phyloP scores from a whole-genome alignment of 2,888 invertebrate species.

The Brenthis daphne region DNA sequence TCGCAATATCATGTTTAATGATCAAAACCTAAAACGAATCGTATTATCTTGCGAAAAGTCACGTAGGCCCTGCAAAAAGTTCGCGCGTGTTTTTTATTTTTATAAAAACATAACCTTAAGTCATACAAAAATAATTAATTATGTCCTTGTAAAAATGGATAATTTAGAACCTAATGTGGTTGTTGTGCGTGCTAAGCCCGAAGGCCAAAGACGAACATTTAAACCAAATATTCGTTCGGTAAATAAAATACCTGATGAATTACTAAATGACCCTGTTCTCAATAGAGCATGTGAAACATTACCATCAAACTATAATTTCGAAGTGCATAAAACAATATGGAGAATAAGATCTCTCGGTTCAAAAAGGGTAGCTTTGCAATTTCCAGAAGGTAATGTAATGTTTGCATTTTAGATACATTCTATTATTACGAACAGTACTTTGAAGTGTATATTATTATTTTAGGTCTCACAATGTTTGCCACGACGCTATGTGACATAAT shows the following conservation, averaged over 20 bases:
- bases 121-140: conserved; percentile 21
- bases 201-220: conserved; percentile 87
- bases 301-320: conserved; percentile 98
- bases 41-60: conserved; percentile 60
- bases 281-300: conserved; percentile 88
- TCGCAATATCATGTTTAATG: neutral
- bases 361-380: conserved; percentile 95
- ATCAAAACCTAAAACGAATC: conserved; percentile 34
- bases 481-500: conserved; percentile 96
- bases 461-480: conserved; percentile 92
- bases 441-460: conserved; percentile 43
- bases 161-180: conserved; percentile 75
- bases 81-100: conserved; percentile 68
- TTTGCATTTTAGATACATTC: neutral
- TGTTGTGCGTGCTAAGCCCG: conserved; percentile 89
- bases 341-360: conserved; percentile 92
- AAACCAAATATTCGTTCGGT: conserved; percentile 86
- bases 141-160: conserved; percentile 55
- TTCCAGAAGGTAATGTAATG: conserved; percentile 90
- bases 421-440: neutral
- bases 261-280: conserved; percentile 88
- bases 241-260: conserved; percentile 91
- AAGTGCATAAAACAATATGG: conserved; percentile 99
- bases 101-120: conserved; percentile 51
- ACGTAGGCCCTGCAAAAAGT: conserved; percentile 66